A percentile compares a stretch with the other conserved stretches of the same genome.
phyloP scores from a whole-genome alignment of 2,113 vertebrate species.

The Mugil cephalus region DNA sequence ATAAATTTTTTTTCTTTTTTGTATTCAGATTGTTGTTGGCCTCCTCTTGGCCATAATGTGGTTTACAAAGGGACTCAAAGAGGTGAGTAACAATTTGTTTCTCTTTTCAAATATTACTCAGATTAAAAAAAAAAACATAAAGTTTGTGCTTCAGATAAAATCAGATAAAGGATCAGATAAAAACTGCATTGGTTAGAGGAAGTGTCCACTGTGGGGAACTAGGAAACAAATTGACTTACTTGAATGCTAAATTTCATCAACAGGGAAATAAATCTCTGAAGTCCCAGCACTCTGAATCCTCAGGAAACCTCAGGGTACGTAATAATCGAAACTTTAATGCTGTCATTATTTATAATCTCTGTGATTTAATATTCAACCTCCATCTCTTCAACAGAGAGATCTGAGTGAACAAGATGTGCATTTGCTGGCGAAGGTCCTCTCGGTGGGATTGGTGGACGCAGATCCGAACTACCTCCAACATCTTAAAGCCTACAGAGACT shows the following conservation, averaged over 20 bases:
- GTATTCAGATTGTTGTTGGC: slow-evolving; percentile 56
- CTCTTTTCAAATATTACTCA: neutral
- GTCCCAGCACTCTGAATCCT: slow-evolving; percentile 42
- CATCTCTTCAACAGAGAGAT: slow-evolving; percentile 67
- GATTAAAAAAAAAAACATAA: neutral
- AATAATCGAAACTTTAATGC: neutral
- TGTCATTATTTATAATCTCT: neutral
- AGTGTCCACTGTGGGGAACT: neutral
- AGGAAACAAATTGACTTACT: slow-evolving; percentile 6
- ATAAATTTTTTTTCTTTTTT: neutral
- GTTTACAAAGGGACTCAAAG: slow-evolving; percentile 74
- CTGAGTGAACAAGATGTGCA: slow-evolving; percentile 78
- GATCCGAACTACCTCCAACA: slow-evolving; percentile 84
- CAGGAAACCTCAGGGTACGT: slow-evolving; percentile 67
- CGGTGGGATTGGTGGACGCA: slow-evolving; percentile 83
- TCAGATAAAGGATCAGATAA: neutral
- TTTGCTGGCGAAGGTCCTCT: slow-evolving; percentile 80
- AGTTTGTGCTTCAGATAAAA: neutral
- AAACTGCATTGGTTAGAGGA: neutral
- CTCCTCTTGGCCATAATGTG: slow-evolving; percentile 74
- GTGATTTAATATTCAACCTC: neutral
- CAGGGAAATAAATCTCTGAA: slow-evolving; percentile 61
- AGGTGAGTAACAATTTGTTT: slow-evolving; percentile 57
- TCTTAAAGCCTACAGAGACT: slow-evolving; percentile 82
- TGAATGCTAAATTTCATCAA: slow-evolving; percentile 5